These are phyloP conservation scores for Echeneis naucrates DNA, from an alignment of 2,797 vertebrate genomes.

Conservation along the genomic window DNA sequence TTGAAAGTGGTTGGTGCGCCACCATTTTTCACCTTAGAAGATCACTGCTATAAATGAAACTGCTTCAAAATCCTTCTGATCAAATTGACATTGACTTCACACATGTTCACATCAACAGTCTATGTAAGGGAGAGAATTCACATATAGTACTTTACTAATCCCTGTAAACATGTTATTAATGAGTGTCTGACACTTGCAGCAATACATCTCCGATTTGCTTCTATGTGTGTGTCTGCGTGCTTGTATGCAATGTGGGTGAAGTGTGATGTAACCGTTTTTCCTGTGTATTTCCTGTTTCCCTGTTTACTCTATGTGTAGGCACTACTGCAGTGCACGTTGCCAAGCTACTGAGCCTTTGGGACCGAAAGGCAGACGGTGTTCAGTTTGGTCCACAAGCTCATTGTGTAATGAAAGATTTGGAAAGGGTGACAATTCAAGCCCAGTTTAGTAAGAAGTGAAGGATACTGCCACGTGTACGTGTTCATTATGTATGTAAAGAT, in stretches of 20 bases:
- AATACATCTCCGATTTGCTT: conserved; percentile 7
- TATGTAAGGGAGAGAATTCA: neutral
- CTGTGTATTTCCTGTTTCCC: conserved; percentile 67
- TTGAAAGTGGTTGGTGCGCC: conserved; percentile 23
- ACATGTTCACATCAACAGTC: conserved; percentile 21
- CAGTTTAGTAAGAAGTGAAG: neutral
- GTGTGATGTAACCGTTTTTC: conserved; percentile 64
- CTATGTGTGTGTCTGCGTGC: neutral
- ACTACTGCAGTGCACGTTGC: conserved; percentile 60
- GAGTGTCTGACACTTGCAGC: conserved; percentile 1
- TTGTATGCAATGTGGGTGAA: conserved; percentile 46
- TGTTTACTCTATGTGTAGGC: conserved; percentile 73
- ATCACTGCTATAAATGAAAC: conserved; percentile 26
- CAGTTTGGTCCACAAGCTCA: conserved; percentile 39
- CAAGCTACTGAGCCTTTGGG: conserved; percentile 59
- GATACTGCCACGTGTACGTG: neutral
- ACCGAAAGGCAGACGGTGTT: conserved; percentile 50
- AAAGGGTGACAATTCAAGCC: conserved; percentile 12
- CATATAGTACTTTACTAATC: neutral
- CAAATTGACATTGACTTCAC: conserved; percentile 5
- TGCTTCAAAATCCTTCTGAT: neutral
- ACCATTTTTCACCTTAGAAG: conserved; percentile 23
- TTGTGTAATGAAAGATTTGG: neutral
- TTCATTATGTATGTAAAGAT: neutral
- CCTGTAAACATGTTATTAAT: neutral